Conservation (phyloP, 1,140 invertebrate species). For the Agrypnia vestita region DNA sequence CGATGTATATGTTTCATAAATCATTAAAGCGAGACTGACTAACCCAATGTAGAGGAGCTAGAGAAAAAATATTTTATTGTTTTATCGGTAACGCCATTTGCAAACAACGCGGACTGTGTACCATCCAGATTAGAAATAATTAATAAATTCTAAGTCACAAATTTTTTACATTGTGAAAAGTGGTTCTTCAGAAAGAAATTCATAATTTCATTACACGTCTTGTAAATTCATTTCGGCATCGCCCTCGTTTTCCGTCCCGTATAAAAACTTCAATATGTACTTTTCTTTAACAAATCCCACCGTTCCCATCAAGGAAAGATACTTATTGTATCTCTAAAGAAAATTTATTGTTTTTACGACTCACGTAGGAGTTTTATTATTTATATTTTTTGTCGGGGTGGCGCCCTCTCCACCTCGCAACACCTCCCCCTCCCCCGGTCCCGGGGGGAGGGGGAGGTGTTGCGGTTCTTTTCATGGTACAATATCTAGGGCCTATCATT, state of each 20-base stretch:
- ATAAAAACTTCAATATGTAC: constrained; percentile 61
- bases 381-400: constrained; percentile 60
- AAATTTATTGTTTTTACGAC: constrained; percentile 62
- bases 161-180: background rate
- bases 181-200: constrained; percentile 19
- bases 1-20: no score
- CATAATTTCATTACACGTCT: constrained; percentile 60
- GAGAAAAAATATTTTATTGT: no score
- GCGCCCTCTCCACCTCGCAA: constrained; percentile 33
- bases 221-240: constrained; percentile 58
- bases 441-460: constrained; percentile 26
- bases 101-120: no score
- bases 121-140: background rate
- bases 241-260: constrained; percentile 11
- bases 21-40: no score
- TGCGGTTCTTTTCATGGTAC: constrained; percentile 35
- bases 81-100: no score
- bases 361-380: constrained; percentile 62
- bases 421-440: constrained; percentile 18
- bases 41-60: no score
- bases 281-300: constrained; percentile 60
- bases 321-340: constrained; percentile 62
- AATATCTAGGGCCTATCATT: constrained; percentile 42
- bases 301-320: constrained; percentile 59
- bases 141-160: background rate